A percentile compares a stretch with the other conserved stretches of the same genome.
Conservation (phyloP, 2,888 invertebrate genomes). For the Lasius platythorax region DNA sequence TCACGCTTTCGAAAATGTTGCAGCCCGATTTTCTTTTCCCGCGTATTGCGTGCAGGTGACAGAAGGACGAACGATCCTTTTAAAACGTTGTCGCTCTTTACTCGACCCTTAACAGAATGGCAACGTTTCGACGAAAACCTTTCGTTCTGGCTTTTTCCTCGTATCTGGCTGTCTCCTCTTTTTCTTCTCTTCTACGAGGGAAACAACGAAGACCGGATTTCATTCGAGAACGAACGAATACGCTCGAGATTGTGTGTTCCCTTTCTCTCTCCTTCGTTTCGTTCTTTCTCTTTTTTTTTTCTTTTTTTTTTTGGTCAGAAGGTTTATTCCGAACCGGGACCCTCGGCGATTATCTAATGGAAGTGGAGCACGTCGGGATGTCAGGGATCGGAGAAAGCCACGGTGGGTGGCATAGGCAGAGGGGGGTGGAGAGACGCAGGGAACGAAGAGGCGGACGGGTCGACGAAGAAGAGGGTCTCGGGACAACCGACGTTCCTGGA, state of each 20-base stretch:
- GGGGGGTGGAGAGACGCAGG: background rate
- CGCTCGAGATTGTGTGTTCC: constrained; percentile 28
- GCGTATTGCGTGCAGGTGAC: constrained; percentile 11
- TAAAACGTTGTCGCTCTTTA: constrained; percentile 20
- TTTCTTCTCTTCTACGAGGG: background rate
- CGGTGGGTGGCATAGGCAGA: constrained; percentile 35
- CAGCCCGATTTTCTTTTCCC: background rate
- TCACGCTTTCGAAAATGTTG: background rate
- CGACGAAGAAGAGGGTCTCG: constrained; percentile 47
- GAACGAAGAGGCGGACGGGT: background rate
- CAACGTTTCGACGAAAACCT: constrained; percentile 32
- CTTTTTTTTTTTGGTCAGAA: constrained; percentile 23
- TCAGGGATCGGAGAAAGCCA: constrained; percentile 54
- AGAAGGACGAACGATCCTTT: background rate
- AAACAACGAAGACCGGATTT: constrained; percentile 12
- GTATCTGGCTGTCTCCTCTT: background rate
- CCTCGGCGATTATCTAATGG: constrained; percentile 72
- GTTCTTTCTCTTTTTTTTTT: constrained; percentile 12
- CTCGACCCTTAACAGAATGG: background rate
- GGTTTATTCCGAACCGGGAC: constrained; percentile 52
- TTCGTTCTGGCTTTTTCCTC: constrained; percentile 10
- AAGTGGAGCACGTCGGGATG: constrained; percentile 66
- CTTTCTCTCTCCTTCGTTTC: background rate
- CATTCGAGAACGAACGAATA: constrained; percentile 32
- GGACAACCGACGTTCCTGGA: constrained; percentile 40